phyloP scores from a whole-genome alignment of 2,113 vertebrate species.

The Sebastes schlegelii region DNA sequence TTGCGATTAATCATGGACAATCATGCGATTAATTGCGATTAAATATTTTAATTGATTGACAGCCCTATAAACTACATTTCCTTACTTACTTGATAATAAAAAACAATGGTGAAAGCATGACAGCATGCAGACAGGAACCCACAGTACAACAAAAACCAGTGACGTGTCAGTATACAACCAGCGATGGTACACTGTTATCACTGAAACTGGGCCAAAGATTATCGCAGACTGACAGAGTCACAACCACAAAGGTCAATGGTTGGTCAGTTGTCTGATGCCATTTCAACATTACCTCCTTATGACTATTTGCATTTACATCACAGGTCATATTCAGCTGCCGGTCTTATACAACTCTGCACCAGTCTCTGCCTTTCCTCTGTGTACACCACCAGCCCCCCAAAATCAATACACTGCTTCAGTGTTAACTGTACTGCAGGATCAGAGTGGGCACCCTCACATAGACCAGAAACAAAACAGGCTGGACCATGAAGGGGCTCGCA shows the following conservation, averaged over 20 bases:
- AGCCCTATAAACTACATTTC: not conserved
- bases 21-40: too few relatives aligned
- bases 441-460: slow-evolving; percentile 6
- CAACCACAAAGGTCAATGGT: slow-evolving; percentile 2
- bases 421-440: slow-evolving; percentile 22
- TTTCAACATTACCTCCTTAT: not conserved
- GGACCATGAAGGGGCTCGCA: slow-evolving; percentile 18
- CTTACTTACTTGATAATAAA: not conserved
- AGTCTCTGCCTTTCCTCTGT: not conserved
- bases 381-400: slow-evolving; percentile 1
- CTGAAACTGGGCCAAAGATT: not conserved
- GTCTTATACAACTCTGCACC: slow-evolving; percentile 12
- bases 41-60: too few relatives aligned
- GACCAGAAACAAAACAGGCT: slow-evolving; percentile 37
- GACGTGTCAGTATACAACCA: not conserved
- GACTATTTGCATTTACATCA: not conserved
- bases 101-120: not conserved
- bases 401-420: slow-evolving; percentile 46
- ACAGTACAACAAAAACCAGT: not conserved
- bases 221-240: not conserved
- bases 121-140: not conserved
- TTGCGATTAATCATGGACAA: too few relatives aligned
- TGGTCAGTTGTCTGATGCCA: not conserved
- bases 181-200: not conserved
- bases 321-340: not conserved